Evolutionary conservation across 2,113 vertebrate species (phyloP), one percentile per base, ranked within the genome.

Genomic region (Urocolius indicus): DNA sequence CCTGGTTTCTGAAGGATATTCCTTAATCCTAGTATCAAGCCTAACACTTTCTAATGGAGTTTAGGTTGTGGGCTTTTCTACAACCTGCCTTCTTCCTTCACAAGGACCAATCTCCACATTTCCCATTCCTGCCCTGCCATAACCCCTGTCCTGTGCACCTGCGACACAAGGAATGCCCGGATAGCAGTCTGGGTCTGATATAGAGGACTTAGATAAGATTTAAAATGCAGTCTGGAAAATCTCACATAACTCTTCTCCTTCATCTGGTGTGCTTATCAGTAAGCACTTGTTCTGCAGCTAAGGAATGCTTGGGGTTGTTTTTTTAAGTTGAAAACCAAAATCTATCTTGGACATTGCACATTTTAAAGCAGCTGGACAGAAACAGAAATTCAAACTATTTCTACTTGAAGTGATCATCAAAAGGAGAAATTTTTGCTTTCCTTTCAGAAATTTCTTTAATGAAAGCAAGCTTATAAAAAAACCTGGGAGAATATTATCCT

Each of bases 391-490:
- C 58, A 93, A 79, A n/a, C 55, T 75, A 90, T 90, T 92, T 93
- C 5, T 19, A 52, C 46, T 69, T 52, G 46, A 79, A 79, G 45
- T 18, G 80, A 62, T 89, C 71, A 89, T 81, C 74, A 83, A 95
- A 97, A 95, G 15, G 30, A 46, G 67, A 87, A 79, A 55, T 36
- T 88, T 87, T 90, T 95, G 87, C 86, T 92, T 95, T 90, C 87
- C 82, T 95, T 91, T 19, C 4, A 88, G 78, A 84, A 88, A 88
- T 75, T 92, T 71, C 38, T 86, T 71, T 49, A 88, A 93, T 63
- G 83, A 96, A 90, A 90, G 38, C 34, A 77, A 76, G 52, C 59
- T 80, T 80, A 69, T 13, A 68, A 79, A 96, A 96, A 95, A 93
- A n/a, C 68, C 69, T 82, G 43, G 32, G 38, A 75, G 66, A 96